A percentile compares a stretch with the other conserved stretches of the same genome.
Evolutionary conservation across 2,113 vertebrate genomes (phyloP).

Genomic region (Phycodurus eques): DNA sequence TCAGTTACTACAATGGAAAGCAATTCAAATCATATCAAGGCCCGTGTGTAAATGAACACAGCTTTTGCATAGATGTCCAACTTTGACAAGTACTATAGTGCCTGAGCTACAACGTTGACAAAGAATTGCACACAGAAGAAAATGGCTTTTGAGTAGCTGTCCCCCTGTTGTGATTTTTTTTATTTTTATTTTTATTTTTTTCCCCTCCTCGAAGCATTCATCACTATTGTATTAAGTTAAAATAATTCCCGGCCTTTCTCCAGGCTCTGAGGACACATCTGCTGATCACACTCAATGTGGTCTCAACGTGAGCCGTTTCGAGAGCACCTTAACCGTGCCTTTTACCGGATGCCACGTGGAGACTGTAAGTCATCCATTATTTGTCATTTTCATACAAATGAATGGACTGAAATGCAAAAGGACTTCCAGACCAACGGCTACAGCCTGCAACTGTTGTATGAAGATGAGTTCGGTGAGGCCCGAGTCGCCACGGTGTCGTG

Average conservation of each 20-base stretch:
- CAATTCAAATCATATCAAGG: too few relatives aligned
- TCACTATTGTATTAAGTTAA: too few relatives aligned
- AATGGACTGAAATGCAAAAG: neutral
- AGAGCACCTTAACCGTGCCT: slow-evolving; percentile 42
- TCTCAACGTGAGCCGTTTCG: slow-evolving; percentile 19
- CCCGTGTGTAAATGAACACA: too few relatives aligned
- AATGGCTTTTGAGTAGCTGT: too few relatives aligned
- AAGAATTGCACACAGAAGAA: too few relatives aligned
- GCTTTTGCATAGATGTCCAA: too few relatives aligned
- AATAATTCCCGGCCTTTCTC: neutral
- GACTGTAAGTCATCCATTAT: slow-evolving; percentile 27
- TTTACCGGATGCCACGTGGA: slow-evolving; percentile 58
- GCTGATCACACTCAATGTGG: slow-evolving; percentile 40
- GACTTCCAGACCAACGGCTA: slow-evolving; percentile 35
- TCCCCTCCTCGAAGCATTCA: too few relatives aligned
- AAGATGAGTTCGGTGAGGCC: slow-evolving; percentile 4
- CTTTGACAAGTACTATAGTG: too few relatives aligned
- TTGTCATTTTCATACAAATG: neutral
- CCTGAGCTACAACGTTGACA: too few relatives aligned
- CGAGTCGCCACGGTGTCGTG: slow-evolving; percentile 37
- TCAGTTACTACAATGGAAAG: too few relatives aligned
- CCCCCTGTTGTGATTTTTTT: neutral
- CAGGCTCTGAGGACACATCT: slow-evolving; percentile 23
- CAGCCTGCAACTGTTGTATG: slow-evolving; percentile 46
- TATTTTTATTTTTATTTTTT: too few relatives aligned